A percentile compares a stretch with the other conserved stretches of the same genome.
phyloP scores from a whole-genome alignment of 2,113 vertebrate species.

The Ailuropoda melanoleuca region DNA sequence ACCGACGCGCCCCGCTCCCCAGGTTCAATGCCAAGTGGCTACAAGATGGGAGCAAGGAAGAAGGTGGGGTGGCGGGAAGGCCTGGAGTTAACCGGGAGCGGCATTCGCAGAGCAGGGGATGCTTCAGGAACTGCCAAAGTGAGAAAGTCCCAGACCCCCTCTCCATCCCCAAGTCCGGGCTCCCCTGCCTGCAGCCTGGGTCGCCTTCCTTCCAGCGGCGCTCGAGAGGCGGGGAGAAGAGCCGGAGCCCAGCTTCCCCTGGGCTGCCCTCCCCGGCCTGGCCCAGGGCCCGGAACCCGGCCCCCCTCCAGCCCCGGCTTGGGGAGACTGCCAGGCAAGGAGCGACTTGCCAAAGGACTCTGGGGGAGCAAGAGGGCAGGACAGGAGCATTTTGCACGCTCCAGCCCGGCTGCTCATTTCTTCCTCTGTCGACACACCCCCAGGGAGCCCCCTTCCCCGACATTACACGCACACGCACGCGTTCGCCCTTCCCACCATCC shows the following conservation, averaged over 20 bases:
- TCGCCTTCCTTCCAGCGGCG: not conserved
- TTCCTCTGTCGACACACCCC: slow-evolving; percentile 56
- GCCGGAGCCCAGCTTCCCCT: not conserved
- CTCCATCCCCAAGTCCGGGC: not conserved
- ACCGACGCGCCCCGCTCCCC: not conserved
- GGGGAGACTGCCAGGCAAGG: not conserved
- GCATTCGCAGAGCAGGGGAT: not conserved
- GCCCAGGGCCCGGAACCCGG: not conserved
- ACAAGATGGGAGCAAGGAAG: not conserved
- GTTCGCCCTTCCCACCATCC: not conserved
- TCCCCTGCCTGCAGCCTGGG: not conserved
- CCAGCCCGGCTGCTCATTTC: not conserved
- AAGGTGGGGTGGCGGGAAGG: not conserved
- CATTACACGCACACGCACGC: not conserved
- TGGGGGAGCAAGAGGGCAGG: not conserved
- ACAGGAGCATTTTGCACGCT: not conserved
- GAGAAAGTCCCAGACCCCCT: not conserved
- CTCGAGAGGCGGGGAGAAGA: not conserved
- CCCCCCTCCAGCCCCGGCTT: not conserved
- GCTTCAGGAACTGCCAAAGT: slow-evolving; percentile 13
- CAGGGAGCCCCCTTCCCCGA: not conserved
- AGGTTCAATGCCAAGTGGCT: slow-evolving; percentile 15
- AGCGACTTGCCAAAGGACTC: slow-evolving; percentile 2
- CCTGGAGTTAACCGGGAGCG: not conserved
- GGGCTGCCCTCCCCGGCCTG: slow-evolving; percentile 10